Base-by-base conservation (phyloP, 2,888 invertebrate genomes). In the Synergus itoensis region DNA sequence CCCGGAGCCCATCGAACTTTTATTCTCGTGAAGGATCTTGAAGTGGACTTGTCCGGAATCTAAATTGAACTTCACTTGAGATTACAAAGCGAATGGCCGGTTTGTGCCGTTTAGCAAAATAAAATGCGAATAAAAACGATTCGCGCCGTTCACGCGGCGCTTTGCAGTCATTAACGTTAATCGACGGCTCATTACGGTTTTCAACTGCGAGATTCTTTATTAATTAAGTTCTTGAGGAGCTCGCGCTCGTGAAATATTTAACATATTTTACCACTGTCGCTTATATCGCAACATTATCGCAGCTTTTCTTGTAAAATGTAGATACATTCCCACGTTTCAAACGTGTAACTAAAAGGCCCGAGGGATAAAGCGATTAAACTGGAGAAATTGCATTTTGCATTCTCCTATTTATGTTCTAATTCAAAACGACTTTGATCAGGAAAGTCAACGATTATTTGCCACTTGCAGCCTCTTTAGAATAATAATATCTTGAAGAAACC, bases 171-270 rank as follows among this genome's bases (percentile, higher is more conserved):
- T 73, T 36, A 73, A 16, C 28, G 36, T 28, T 73, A 53, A 73
- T 73, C 73, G 53, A 73, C 40, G 36, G 28, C 53, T 73, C 73
- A 73, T 73, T 73, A 73, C 28, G 73, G n/a, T 36, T 73, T 73
- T 8, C 28, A 73, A 36, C 48, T n/a, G 4, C 16, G 11, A 69
- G 69, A 73, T 73, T 73, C 73, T 53, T 73, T 53, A 69, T 53
- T 73, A 73, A 73, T 73, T 73, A 73, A 73, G 73, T n/a, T 18
- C 36, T 73, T 28, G 14, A 12, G 28, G 4, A 53, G 48, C 16
- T 73, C n/a, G 36, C 53, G 12, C 16, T 41, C 41, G n/a, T 1
- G n/a, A 12, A 36, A 53, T 53, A 73, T 36, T 73, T 36, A 11
- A 21, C n/a, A 53, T 11, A 73, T 53, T 53, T 40, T 73, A 53